Percentiles rank a stretch among this genome's conserved stretches.
Evolutionary conservation across 2,888 invertebrate species (phyloP).

Genomic region (Protonemura montana): DNA sequence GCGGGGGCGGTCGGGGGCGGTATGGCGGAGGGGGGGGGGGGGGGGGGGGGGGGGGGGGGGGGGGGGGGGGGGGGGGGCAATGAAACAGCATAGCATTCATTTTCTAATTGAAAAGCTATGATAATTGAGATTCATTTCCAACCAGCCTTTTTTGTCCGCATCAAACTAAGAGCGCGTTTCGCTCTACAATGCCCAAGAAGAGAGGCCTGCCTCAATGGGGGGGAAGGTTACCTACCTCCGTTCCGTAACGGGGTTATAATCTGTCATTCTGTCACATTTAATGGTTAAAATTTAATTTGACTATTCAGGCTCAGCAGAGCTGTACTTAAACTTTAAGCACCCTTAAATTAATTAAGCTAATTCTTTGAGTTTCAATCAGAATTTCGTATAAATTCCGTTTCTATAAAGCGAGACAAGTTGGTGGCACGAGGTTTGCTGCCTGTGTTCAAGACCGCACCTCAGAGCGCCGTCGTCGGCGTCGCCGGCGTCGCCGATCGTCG

Average conservation of each 20-base stretch:
- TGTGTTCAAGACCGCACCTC: background rate
- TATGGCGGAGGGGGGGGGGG: background rate
- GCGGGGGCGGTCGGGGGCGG: background rate
- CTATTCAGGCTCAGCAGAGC: constrained; percentile 12
- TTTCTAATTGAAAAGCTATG: background rate
- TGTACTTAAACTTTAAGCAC: background rate
- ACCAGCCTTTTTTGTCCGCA: background rate
- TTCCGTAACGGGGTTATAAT: background rate
- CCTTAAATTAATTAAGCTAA: constrained; percentile 4
- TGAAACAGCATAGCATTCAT: background rate
- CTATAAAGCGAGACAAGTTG: background rate
- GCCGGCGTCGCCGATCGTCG: background rate
- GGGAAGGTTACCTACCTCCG: background rate
- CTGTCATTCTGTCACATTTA: constrained; percentile 12
- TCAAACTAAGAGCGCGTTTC: background rate
- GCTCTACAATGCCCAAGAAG: background rate
- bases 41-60: background rate
- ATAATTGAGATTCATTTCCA: background rate
- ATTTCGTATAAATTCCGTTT: constrained; percentile 1
- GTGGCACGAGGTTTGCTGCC: background rate
- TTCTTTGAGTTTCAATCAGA: constrained; percentile 7
- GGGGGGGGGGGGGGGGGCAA: background rate
- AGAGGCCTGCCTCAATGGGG: background rate
- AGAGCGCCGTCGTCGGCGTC: background rate
- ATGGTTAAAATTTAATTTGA: constrained; percentile 5